Conservation (phyloP, 2,797 vertebrate species). For the Hozukius guyotensis region DNA sequence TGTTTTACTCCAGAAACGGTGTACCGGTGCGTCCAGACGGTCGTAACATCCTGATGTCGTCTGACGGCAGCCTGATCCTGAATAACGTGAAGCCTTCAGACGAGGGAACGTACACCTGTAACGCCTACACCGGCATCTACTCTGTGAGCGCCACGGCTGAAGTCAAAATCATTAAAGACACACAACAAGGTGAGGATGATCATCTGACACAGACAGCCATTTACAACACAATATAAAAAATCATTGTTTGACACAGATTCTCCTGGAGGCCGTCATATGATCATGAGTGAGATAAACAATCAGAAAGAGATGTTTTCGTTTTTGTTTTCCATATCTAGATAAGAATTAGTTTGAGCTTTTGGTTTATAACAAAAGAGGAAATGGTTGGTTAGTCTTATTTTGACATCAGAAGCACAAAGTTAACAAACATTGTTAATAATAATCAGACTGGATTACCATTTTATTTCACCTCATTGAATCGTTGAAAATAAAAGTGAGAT, state of each 20-base stretch:
- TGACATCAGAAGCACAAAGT: too few species aligned
- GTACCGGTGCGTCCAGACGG: conserved; percentile 88
- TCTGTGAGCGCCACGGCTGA: conserved; percentile 93
- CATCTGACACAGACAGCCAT: background rate
- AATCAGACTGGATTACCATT: too few species aligned
- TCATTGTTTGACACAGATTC: background rate
- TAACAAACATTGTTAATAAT: too few species aligned
- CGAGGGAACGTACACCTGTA: conserved; percentile 94
- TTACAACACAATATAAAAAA: too few species aligned
- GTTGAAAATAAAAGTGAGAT: too few species aligned
- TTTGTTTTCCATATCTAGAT: background rate
- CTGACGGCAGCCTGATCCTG: conserved; percentile 89
- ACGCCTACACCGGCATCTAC: conserved; percentile 90
- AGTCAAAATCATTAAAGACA: conserved; percentile 83
- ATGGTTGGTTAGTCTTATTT: too few species aligned
- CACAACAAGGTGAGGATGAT: conserved; percentile 71
- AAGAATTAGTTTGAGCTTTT: background rate
- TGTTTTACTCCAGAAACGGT: conserved; percentile 85
- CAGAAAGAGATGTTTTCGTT: background rate
- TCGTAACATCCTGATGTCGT: conserved; percentile 80
- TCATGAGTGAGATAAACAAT: too few species aligned
- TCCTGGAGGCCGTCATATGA: background rate
- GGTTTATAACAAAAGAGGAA: background rate
- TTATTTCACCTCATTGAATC: too few species aligned
- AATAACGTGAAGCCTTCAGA: conserved; percentile 84